Evolutionary conservation across 2,888 invertebrate species (phyloP), one percentile per base, ranked within the genome.

Genomic region (Cyaniris semiargus): DNA sequence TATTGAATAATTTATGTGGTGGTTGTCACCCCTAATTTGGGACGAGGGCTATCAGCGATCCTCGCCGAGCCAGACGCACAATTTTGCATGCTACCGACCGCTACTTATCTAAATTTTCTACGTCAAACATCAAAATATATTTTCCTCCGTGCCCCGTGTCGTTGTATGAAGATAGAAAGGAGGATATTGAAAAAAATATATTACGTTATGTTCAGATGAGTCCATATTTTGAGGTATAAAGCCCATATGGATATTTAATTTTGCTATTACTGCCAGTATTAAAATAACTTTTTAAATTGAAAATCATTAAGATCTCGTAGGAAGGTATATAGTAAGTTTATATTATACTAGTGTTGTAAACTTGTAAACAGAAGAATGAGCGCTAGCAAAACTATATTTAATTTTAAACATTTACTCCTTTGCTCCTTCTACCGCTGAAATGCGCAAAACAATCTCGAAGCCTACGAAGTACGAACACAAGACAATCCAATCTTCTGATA

Each of bases 1-100:
- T 74, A 60, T 77, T 74, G 38, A 78, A 56, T 60, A n/a, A 79
- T 80, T 78, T 48, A 75, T 76, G 44, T 10, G 34, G 15, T 21
- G 27, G 44, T 76, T 78, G 86, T 3, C 90, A 91, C 71, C 91
- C 91, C 91, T 91, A 82, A 3, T 10, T 48, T 83, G 83, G 83
- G 83, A 83, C 81, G 84, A 85, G 87, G 89, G 87, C 84, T 86
- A 85, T 81, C 76, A 70, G 66, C 81, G 84, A 83, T 90, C 89
- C 90, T 90, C 88, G 85, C 86, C 85, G 88, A 90, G 88, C 85
- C 89, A 87, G 88, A 87, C 86, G 83, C 86, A 85, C 85, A 88
- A 90, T 90, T 91, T 91, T 91, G 92, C 91, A 91, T 90, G 90
- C 89, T 87, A 88, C 89, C 86, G 83, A 85, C 86, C 85, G 85